A percentile compares a stretch with the other conserved stretches of the same genome.
These are phyloP conservation scores for Chrosomus eos DNA, from an alignment of 2,797 vertebrate genomes.

Conservation along the genomic window DNA sequence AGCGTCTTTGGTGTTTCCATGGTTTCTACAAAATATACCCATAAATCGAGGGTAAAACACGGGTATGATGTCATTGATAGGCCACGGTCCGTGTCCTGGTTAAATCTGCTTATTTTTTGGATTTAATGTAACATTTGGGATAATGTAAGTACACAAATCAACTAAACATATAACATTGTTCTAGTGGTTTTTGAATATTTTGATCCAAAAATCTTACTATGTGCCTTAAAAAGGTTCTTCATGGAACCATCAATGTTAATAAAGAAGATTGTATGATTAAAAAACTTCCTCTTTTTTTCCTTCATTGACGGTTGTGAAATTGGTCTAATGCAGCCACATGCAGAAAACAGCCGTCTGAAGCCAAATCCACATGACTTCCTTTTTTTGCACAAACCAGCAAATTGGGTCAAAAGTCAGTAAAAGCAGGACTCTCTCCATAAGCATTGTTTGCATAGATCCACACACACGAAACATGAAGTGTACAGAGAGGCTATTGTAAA, in stretches of 20 bases:
- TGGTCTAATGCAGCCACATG: neutral
- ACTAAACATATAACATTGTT: too few relatives aligned
- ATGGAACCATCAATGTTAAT: neutral
- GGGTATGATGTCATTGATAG: too few relatives aligned
- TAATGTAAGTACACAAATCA: too few relatives aligned
- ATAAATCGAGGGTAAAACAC: too few relatives aligned
- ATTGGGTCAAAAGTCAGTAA: constrained; percentile 20
- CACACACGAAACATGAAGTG: neutral
- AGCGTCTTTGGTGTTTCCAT: too few relatives aligned
- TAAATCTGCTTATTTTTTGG: too few relatives aligned
- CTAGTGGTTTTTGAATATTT: too few relatives aligned
- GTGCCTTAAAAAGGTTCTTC: neutral
- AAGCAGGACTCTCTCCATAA: constrained; percentile 5
- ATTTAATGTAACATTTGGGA: too few relatives aligned
- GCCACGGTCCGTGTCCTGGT: too few relatives aligned
- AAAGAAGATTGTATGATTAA: neutral
- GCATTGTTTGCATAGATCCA: constrained; percentile 26
- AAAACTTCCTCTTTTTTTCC: neutral
- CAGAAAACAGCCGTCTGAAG: neutral
- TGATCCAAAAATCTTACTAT: too few relatives aligned
- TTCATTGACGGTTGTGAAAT: neutral
- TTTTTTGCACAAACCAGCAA: constrained; percentile 19
- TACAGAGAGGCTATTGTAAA: constrained; percentile 29
- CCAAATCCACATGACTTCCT: constrained; percentile 2
- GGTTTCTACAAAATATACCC: too few relatives aligned